These are phyloP conservation scores for Palloptera scutellata DNA, from an alignment of 2,888 invertebrate species.

Conservation along the genomic window DNA sequence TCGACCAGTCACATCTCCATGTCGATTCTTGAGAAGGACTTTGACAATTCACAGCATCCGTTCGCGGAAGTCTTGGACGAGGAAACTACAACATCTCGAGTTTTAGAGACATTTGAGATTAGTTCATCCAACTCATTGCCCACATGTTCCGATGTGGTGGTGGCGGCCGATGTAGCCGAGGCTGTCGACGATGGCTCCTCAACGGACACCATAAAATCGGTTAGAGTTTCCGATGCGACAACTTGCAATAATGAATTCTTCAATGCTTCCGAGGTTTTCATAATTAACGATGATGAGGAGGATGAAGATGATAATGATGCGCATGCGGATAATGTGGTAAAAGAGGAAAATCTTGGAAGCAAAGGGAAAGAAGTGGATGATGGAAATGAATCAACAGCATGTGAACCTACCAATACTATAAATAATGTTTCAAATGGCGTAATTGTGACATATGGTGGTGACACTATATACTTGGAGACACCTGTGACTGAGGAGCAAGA, in stretches of 20 bases:
- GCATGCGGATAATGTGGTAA: conserved; percentile 26
- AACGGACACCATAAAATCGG: conserved; percentile 50
- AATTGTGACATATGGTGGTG: conserved; percentile 52
- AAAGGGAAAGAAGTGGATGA: conserved; percentile 25
- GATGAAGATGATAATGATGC: conserved; percentile 45
- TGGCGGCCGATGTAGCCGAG: conserved; percentile 39
- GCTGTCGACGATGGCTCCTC: conserved; percentile 54
- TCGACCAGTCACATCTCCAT: conserved; percentile 46
- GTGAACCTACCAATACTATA: conserved; percentile 26
- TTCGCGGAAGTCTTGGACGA: conserved; percentile 55
- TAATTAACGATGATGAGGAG: conserved; percentile 57
- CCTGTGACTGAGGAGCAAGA: conserved; percentile 61
- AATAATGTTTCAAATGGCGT: conserved; percentile 31
- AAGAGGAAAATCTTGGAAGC: conserved; percentile 41
- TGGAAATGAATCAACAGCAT: conserved; percentile 35
- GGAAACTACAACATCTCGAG: conserved; percentile 52
- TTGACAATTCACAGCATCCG: conserved; percentile 54
- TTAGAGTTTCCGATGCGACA: conserved; percentile 33
- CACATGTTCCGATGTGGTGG: conserved; percentile 42
- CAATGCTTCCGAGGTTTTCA: conserved; percentile 48
- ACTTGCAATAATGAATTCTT: conserved; percentile 40
- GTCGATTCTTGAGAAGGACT: conserved; percentile 53
- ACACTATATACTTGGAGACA: conserved; percentile 61
- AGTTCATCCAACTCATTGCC: conserved; percentile 57
- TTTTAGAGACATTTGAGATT: conserved; percentile 54